Base-by-base conservation (phyloP, 1,140 invertebrate species). In the Cotesia chilonis region DNA sequence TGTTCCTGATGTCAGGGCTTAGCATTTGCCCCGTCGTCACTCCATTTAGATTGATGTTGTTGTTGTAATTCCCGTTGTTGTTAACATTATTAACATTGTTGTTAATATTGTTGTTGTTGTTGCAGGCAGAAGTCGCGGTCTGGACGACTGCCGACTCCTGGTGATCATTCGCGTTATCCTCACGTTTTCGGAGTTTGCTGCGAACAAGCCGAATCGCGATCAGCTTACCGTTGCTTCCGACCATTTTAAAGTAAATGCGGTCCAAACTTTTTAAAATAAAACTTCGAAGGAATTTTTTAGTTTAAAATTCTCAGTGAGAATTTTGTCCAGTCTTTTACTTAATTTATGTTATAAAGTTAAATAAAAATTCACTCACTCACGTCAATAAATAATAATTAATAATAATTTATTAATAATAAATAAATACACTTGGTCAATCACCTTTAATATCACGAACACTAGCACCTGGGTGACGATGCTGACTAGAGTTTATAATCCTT, bases 201-300 rank as follows among this genome's bases (percentile, higher is more conserved):
- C 93, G 92, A 87, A 95, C 93, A 91, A 94, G 92, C 87, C 93
- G 93, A 82, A 94, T 92, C 80, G 93, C 92, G 86, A 93, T 92
- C 90, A 94, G 91, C 82, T 92, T 94, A 83, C 92, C 92, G 88
- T 93, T 93, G 86, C 89, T 92, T 84, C 92, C 92, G 80, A 94
- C 92, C 92, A 94, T 93, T 77, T 84, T 84, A 76, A 75, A 72
- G 78, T 81, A 85, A 77, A 87, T 78, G 77, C 78, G 83, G 76
- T 78, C 75, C 70, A 86, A 78, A 74, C 82, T 85, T 68, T 78
- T 81, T 38, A 76, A 67, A 28, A 28, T 28, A 28, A 35, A 78
- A 64, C 77, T 76, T 77, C 17, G 79, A 72, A 64, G 77, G 74
- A 83, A 82, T 83, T 81, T 83, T 84, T 28, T 28, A 28, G 2